phyloP scores from a whole-genome alignment of 2,888 invertebrate species.

The Chalcosyrphus nemorum region DNA sequence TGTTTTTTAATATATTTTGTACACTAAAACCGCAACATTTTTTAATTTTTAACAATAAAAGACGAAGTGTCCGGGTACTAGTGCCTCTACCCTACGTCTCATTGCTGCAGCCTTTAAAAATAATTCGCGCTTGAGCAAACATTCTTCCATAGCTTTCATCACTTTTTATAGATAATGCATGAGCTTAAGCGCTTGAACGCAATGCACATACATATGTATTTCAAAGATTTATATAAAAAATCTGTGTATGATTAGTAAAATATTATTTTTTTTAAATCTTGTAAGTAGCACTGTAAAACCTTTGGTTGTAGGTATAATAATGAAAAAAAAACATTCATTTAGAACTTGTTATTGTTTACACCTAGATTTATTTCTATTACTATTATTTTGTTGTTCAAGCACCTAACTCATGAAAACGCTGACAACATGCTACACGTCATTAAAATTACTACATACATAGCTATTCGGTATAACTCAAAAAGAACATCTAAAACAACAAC shows the following conservation, averaged over 20 bases:
- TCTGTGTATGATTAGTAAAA: not conserved
- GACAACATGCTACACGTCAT: constrained; percentile 22
- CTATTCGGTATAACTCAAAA: not conserved
- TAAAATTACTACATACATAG: not conserved
- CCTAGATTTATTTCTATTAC: not conserved
- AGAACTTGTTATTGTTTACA: constrained; percentile 1
- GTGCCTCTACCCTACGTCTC: no score
- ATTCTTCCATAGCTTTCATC: not conserved
- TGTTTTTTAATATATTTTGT: no score
- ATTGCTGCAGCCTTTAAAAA: no score
- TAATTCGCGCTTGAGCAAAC: no score
- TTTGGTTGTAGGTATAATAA: not conserved
- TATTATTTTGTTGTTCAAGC: constrained; percentile 28
- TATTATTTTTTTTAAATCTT: not conserved
- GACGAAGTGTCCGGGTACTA: no score
- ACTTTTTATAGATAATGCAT: not conserved
- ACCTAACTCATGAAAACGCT: constrained; percentile 53
- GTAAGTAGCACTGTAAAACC: constrained; percentile 57
- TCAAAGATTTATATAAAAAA: not conserved
- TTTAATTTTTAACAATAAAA: no score
- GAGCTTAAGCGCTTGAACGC: not conserved
- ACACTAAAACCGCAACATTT: no score
- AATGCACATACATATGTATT: not conserved
- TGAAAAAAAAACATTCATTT: constrained; percentile 30
- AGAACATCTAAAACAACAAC: constrained; percentile 9